These are phyloP conservation scores for Probaryconus sp. DNA, from an alignment of 1,140 invertebrate genomes.

Conservation along the genomic window DNA sequence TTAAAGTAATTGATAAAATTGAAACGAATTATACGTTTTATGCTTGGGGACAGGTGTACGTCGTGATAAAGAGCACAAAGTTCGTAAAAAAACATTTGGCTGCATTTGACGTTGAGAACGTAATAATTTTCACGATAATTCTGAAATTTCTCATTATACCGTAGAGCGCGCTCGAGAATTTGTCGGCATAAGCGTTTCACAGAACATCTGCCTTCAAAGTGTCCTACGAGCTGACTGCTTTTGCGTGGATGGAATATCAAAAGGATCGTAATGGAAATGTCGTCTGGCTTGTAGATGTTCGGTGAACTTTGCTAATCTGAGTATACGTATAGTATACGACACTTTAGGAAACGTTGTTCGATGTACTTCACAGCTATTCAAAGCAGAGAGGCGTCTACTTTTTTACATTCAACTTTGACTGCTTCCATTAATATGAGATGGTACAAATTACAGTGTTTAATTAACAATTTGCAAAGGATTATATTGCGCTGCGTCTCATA, in stretches of 20 bases:
- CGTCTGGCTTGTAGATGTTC: constrained; percentile 59
- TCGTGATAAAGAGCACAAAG: not conserved
- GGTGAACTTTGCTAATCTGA: constrained; percentile 61
- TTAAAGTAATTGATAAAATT: constrained; percentile 27
- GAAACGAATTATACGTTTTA: constrained; percentile 27
- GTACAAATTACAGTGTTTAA: constrained; percentile 38
- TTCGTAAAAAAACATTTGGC: constrained; percentile 18
- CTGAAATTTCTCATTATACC: constrained; percentile 55
- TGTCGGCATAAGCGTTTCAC: constrained; percentile 57
- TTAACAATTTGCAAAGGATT: constrained; percentile 48
- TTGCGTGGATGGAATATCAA: constrained; percentile 63
- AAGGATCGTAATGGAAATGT: constrained; percentile 64
- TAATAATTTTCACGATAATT: constrained; percentile 56
- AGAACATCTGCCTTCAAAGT: constrained; percentile 62
- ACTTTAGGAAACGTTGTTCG: constrained; percentile 47
- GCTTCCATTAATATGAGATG: constrained; percentile 41
- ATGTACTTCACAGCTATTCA: constrained; percentile 55
- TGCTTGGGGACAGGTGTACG: not conserved
- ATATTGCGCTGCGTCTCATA: not conserved
- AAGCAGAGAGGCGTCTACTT: constrained; percentile 39
- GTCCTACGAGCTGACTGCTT: constrained; percentile 59
- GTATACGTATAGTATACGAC: constrained; percentile 57
- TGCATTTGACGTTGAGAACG: constrained; percentile 28
- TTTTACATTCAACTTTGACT: constrained; percentile 52
- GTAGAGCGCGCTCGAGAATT: constrained; percentile 45